These are phyloP conservation scores for Drosophila putrida DNA, from an alignment of 2,888 invertebrate species.

Conservation along the genomic window DNA sequence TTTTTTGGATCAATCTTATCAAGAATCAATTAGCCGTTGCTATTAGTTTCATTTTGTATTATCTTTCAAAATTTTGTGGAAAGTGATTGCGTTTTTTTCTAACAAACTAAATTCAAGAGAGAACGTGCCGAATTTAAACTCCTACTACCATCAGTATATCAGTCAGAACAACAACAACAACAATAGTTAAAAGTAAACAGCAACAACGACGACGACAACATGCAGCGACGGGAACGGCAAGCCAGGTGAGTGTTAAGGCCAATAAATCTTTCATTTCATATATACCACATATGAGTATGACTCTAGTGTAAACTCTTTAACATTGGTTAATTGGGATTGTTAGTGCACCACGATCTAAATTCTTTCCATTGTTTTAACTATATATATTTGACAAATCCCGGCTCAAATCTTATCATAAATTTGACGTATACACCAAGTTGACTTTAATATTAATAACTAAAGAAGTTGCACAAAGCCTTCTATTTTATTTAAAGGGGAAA, in stretches of 20 bases:
- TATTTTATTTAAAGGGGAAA: no score
- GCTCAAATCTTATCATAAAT: no score
- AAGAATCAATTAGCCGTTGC: conserved; percentile 52
- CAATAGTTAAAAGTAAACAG: conserved; percentile 5
- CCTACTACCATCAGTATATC: conserved; percentile 14
- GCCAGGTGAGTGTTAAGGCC: conserved; percentile 60
- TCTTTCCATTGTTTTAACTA: no score
- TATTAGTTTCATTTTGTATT: conserved; percentile 48
- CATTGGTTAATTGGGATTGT: conserved; percentile 25
- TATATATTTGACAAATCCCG: no score
- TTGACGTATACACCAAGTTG: no score
- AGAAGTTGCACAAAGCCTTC: no score
- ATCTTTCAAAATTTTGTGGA: conserved; percentile 66
- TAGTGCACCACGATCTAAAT: no score
- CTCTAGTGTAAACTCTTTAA: conserved; percentile 3
- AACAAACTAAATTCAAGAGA: conserved; percentile 59
- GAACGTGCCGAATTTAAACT: conserved; percentile 26
- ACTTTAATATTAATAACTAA: no score
- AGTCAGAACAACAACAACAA: conserved; percentile 2
- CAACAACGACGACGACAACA: conserved; percentile 35
- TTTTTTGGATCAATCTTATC: conserved; percentile 44
- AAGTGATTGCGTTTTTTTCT: conserved; percentile 59
- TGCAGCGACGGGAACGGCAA: conserved; percentile 74
- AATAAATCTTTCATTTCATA: not conserved
- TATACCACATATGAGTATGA: not conserved